Conservation (phyloP, 1,140 invertebrate genomes). For the Aricia agestis region DNA sequence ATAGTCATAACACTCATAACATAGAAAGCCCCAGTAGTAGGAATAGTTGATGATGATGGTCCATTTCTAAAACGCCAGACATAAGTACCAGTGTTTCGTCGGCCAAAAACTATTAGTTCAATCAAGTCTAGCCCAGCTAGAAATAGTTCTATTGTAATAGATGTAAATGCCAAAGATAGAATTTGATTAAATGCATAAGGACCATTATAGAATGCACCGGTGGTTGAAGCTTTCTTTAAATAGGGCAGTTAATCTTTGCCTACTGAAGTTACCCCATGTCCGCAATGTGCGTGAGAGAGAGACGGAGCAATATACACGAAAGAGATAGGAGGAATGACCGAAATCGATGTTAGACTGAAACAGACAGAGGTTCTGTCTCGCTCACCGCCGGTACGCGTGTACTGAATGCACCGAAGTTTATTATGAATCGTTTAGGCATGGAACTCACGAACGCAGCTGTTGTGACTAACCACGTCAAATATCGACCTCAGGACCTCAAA, state of each 20-base stretch:
- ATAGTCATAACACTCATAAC: too few relatives aligned
- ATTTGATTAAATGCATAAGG: not conserved
- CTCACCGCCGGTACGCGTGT: slow-evolving; percentile 49
- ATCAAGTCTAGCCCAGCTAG: not conserved
- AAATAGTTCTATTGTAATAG: not conserved
- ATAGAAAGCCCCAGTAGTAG: too few relatives aligned
- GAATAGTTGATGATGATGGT: too few relatives aligned
- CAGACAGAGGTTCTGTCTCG: slow-evolving; percentile 33
- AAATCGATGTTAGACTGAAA: slow-evolving; percentile 60
- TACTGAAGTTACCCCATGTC: slow-evolving; percentile 50
- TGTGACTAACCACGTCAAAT: slow-evolving; percentile 2
- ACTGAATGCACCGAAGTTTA: slow-evolving; percentile 48
- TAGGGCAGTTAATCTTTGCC: slow-evolving; percentile 48
- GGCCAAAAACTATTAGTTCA: not conserved
- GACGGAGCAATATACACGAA: slow-evolving; percentile 39
- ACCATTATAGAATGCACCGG: slow-evolving; percentile 20
- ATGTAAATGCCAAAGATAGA: not conserved
- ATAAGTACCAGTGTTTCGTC: not conserved
- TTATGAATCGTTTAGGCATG: slow-evolving; percentile 38
- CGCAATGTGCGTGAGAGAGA: slow-evolving; percentile 48
- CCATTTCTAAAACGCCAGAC: not conserved
- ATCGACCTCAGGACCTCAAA: not conserved
- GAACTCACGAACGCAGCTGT: slow-evolving; percentile 25
- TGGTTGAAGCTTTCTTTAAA: slow-evolving; percentile 39
- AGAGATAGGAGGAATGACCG: slow-evolving; percentile 44